These are phyloP conservation scores for Dasypolia templi DNA, from an alignment of 2,888 invertebrate genomes.

Conservation along the genomic window DNA sequence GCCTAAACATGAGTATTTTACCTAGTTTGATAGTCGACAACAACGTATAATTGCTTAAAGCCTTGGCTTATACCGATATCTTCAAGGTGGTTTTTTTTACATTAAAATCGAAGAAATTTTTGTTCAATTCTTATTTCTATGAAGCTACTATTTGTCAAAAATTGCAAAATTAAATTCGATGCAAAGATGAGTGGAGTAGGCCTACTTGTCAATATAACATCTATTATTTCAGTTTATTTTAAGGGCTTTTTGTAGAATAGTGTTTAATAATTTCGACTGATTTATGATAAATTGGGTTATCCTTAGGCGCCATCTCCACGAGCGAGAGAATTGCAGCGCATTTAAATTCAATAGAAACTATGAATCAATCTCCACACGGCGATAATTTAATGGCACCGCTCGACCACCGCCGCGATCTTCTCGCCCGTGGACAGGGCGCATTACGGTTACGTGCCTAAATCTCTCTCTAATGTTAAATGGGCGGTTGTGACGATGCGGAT, in stretches of 20 bases:
- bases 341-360: too few species aligned
- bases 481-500: background rate
- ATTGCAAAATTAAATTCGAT: background rate
- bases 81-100: background rate
- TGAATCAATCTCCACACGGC: too few species aligned
- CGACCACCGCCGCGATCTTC: too few species aligned
- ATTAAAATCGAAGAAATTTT: background rate
- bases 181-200: background rate
- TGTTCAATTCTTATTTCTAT: background rate
- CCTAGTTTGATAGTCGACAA: background rate
- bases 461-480: slow-evolving; percentile 3
- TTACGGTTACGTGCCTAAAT: slow-evolving; percentile 9
- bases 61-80: background rate
- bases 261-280: slow-evolving; percentile 9
- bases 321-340: too few species aligned
- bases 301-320: too few species aligned
- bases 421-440: too few species aligned
- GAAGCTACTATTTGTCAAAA: background rate
- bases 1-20: background rate
- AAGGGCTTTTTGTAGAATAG: background rate
- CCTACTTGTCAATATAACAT: slow-evolving; percentile 2
- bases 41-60: background rate
- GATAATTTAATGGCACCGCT: too few species aligned
- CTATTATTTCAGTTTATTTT: slow-evolving; percentile 2
- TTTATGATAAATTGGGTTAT: background rate